Base-by-base conservation (phyloP, 2,113 vertebrate genomes). In the Cheilinus undulatus region DNA sequence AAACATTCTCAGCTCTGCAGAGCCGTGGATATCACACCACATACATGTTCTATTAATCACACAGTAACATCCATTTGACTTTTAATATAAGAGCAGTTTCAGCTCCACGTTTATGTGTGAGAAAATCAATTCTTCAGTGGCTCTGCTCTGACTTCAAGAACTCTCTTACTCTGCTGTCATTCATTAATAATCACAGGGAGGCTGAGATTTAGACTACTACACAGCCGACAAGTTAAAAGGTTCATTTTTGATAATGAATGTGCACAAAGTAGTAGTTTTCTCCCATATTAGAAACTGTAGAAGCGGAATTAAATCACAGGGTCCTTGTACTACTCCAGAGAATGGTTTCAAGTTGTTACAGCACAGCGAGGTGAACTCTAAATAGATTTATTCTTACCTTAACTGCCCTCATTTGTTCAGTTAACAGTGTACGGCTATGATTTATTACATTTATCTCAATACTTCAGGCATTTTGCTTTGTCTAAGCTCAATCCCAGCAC, bases 181-280 rank as follows among this genome's bases (percentile, higher is more conserved):
- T 2, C 0, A 69, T 36, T 57, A 28, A 68, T 75, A 52, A 46
- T 53, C 38, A 59, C 57, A 64, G 51, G 0, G 5, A 69, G 43
- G 27, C 17, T 11, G 22, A n/a, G 36, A 36, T 19, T 28, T 20
- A 38, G 34, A 32, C 36, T 49, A 62, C 26, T 0, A 7, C 45
- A 5, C 12, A 52, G 30, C 49, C 32, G 12, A 15, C 30, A 32
- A 28, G 43, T 57, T 57, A 42, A 59, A 40, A 43, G 52, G 13
- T 12, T 14, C 36, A 0, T 11, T 32, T 66, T 10, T 34, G 12
- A 45, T 63, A 58, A 72, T 49, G 15, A 36, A 9, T 52, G 7
- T 45, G 24, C 43, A 40, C 30, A 76, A 79, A 63, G 51, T 12
- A 45, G 36, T 23, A 43, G 40, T 80, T 69, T 80, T 46, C 72